Evolutionary conservation across 2,113 vertebrate genomes (phyloP), one percentile per base, ranked within the genome.

Genomic region (Tringa solitaria): DNA sequence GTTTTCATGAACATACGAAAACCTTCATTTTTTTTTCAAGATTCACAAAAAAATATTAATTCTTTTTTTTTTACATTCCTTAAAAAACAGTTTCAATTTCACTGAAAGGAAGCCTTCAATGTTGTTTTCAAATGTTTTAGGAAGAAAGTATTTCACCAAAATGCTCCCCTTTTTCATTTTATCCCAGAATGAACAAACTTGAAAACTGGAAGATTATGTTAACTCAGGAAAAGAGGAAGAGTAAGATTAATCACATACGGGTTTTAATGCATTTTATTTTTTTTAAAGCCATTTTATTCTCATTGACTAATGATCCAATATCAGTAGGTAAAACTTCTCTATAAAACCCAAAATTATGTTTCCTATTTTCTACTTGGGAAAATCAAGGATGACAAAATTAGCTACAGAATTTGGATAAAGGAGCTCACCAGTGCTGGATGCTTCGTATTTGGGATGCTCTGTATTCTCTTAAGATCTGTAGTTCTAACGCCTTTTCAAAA

Each of bases 401-500:
- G 22, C 13, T 72, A 54, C 6, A 54, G 68, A 69, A 90, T 94
- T 90, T 94, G 33, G 60, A 92, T 87, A 48, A 78, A 67, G 54
- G 10, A 81, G 8, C 39, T 87, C 56, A 80, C 23, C 6, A 30
- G 51, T 77, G 28, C 14, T 59, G 39, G 48, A 35, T 60, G 16
- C 30, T 85, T 95, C 78, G 8, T 81, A 59, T 85, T 90, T 90
- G 43, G 75, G 30, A 86, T 90, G 60, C 16, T 74, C 82, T 92
- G 37, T 89, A 74, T 84, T 89, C 72, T 84, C n/a, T 35, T 83
- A 61, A 79, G 50, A 69, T 84, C n/a, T 54, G 10, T 27, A 88
- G 85, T 80, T 81, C 79, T 75, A 57, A 94, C 46, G 35, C 30
- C 51, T 86, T 95, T 96, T 85, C 46, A 94, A 94, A 96, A 86